Percentiles rank a stretch among this genome's conserved stretches.
phyloP scores from a whole-genome alignment of 2,888 invertebrate genomes.

The Hemaris fuciformis region DNA sequence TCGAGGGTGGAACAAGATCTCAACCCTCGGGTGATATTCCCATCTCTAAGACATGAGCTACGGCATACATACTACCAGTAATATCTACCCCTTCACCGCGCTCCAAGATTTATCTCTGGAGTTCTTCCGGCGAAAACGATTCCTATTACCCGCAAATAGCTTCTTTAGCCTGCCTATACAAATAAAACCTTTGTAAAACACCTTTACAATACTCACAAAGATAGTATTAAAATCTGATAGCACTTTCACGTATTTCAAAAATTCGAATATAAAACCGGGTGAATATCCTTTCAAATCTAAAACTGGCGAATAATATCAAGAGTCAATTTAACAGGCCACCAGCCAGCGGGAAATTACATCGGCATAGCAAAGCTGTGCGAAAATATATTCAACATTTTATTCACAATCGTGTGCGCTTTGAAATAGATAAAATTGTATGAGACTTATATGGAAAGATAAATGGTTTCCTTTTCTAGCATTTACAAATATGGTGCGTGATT shows the following conservation, averaged over 20 bases:
- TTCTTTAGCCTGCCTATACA: constrained; percentile 34
- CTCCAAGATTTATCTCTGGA: constrained; percentile 35
- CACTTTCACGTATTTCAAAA: background rate
- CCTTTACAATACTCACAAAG: background rate
- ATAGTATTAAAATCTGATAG: background rate
- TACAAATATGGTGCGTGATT: too few relatives aligned
- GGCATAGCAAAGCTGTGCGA: background rate
- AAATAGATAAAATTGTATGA: background rate
- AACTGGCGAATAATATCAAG: background rate
- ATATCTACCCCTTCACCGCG: constrained; percentile 29
- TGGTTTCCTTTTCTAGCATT: too few relatives aligned
- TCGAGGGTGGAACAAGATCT: background rate
- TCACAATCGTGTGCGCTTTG: background rate
- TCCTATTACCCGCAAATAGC: constrained; percentile 46
- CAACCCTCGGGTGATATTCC: background rate
- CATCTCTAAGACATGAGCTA: constrained; percentile 3
- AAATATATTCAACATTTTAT: background rate
- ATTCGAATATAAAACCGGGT: background rate
- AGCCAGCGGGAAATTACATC: constrained; percentile 2
- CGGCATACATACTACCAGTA: background rate
- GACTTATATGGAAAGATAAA: background rate
- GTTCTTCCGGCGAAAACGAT: constrained; percentile 42
- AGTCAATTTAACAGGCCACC: constrained; percentile 9
- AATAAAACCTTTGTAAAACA: constrained; percentile 2
- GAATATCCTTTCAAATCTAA: background rate